Base-by-base conservation (phyloP, 2,113 vertebrate genomes). In the Corythoichthys haematopterus region DNA sequence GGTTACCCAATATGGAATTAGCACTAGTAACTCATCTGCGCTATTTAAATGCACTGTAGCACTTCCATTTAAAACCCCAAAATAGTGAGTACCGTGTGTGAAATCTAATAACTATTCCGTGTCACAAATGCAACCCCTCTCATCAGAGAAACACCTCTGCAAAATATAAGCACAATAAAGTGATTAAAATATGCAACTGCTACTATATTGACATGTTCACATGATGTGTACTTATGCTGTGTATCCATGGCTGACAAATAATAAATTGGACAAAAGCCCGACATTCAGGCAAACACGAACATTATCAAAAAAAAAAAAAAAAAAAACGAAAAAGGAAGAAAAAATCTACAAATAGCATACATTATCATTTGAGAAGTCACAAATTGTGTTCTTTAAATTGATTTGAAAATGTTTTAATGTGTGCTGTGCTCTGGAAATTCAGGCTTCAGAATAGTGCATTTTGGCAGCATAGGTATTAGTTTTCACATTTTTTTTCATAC, bases 1-100 rank as follows among this genome's bases (percentile, higher is more conserved):
- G 33, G 46, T 77, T 63, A 36, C 48, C 43, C 10, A 2, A 20
- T 71, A 74, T 66, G 28, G 6, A 59, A 59, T 59, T 14, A 53
- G 52, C 52, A 53, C 13, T n/a, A 28, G n/a, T 35, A 14, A 59
- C 37, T 43, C 37, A 33, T 38, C 58, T 16, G 6, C 37, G 2
- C 14, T 60, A 60, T 60, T 60, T 11, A 60, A 60, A 60, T 40
- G 57, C 15, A n/a, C 2, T 20, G 38, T 15, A 6, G 67, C 62
- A 52, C 53, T 45, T 36, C 28, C 14, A 50, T 50, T 2, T 14
- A 15, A 50, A 13, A 14, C 2, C 47, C 40, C 14, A 50, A 14
- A 50, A 50, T 50, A 50, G 3, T 50, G 4, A 4, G 45, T 46
- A 46, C 11, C 20, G 20, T 28, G 20, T 28, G 20, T 28, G 20